Evolutionary conservation across 2,888 invertebrate species (phyloP).

Genomic region (Eristalis intricaria): DNA sequence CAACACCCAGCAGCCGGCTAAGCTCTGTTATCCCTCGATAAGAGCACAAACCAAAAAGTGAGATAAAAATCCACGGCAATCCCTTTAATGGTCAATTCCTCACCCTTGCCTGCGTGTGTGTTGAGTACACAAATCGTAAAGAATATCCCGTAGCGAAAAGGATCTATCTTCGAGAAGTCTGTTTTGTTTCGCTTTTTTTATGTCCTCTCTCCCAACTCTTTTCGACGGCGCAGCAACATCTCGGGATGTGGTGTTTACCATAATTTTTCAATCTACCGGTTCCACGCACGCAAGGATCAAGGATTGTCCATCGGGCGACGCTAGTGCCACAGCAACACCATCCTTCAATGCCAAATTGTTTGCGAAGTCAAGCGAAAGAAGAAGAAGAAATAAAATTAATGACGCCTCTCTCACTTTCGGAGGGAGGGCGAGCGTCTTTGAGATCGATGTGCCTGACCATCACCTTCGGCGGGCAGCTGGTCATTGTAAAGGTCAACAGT

Average conservation of each 20-base stretch:
- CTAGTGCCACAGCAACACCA: constrained; percentile 25
- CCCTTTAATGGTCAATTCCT: constrained; percentile 69
- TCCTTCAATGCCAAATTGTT: constrained; percentile 70
- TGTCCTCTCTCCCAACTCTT: constrained; percentile 23
- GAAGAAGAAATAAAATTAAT: constrained; percentile 59
- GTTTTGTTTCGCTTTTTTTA: constrained; percentile 39
- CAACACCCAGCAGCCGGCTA: constrained; percentile 5
- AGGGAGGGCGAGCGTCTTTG: not conserved
- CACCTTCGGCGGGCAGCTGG: constrained; percentile 62
- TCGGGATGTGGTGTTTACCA: constrained; percentile 77
- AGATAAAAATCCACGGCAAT: constrained; percentile 63
- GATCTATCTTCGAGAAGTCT: constrained; percentile 73
- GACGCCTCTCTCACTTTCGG: constrained; percentile 16
- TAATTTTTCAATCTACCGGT: constrained; percentile 81
- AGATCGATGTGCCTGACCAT: constrained; percentile 56
- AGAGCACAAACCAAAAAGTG: constrained; percentile 22
- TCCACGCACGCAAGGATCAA: constrained; percentile 61
- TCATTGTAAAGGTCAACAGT: constrained; percentile 61
- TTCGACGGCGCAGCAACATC: not conserved
- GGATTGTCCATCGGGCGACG: constrained; percentile 27
- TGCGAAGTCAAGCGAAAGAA: constrained; percentile 54
- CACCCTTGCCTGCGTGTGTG: constrained; percentile 49
- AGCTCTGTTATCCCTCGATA: constrained; percentile 11
- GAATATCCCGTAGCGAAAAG: constrained; percentile 81
- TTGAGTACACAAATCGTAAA: constrained; percentile 76